Evolutionary conservation across 1,140 invertebrate species (phyloP).

Genomic region (Cydia amplana): DNA sequence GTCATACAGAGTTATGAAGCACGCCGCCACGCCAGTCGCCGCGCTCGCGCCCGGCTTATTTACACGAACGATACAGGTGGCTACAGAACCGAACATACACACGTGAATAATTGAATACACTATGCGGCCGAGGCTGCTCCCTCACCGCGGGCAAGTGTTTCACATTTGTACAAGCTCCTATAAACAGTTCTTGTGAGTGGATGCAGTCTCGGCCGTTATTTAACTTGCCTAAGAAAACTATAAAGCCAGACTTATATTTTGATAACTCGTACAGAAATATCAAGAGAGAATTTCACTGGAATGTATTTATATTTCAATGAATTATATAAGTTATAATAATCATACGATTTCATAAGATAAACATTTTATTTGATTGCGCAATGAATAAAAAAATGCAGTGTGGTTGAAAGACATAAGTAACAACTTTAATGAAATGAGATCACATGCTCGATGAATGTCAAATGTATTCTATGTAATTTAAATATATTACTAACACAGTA

Average conservation of each 20-base stretch:
- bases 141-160: slow-evolving; percentile 21
- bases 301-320: slow-evolving; percentile 59
- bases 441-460: slow-evolving; percentile 64
- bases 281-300: slow-evolving; percentile 66
- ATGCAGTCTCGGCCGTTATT: slow-evolving; percentile 36
- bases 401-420: slow-evolving; percentile 41
- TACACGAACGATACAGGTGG: slow-evolving; percentile 58
- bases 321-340: slow-evolving; percentile 40
- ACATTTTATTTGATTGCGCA: slow-evolving; percentile 43
- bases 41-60: slow-evolving; percentile 58
- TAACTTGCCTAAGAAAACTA: slow-evolving; percentile 62
- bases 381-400: slow-evolving; percentile 42
- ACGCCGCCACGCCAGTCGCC: slow-evolving; percentile 49
- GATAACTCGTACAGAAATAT: slow-evolving; percentile 61
- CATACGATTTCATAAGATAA: slow-evolving; percentile 52
- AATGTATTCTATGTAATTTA: slow-evolving; percentile 49
- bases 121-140: slow-evolving; percentile 40
- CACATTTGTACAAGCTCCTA: slow-evolving; percentile 24
- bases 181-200: slow-evolving; percentile 13
- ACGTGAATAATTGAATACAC: slow-evolving; percentile 57
- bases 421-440: slow-evolving; percentile 66
- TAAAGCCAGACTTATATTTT: slow-evolving; percentile 53
- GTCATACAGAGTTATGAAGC: slow-evolving; percentile 59
- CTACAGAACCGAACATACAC: slow-evolving; percentile 59
- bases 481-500: slow-evolving; percentile 49